phyloP scores from a whole-genome alignment of 1,140 invertebrate genomes.

The Aleiodes sp. region DNA sequence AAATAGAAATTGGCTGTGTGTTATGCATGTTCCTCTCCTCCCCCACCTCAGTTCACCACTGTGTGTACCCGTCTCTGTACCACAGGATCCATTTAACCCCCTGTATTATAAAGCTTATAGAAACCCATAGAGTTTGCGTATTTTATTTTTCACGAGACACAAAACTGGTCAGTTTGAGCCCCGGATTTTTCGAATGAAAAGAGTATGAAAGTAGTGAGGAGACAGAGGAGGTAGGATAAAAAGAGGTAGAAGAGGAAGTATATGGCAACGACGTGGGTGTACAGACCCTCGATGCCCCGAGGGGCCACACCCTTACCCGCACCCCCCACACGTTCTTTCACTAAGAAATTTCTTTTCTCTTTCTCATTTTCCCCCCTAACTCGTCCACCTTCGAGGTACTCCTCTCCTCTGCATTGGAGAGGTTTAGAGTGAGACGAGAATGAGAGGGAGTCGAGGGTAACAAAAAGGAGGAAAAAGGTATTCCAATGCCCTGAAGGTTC shows the following conservation, averaged over 20 bases:
- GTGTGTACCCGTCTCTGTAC: not conserved
- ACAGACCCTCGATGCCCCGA: slow-evolving; percentile 4
- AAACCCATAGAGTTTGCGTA: slow-evolving; percentile 23
- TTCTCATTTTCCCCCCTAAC: slow-evolving; percentile 25
- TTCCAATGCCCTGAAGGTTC: slow-evolving; percentile 51
- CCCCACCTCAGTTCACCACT: too few species aligned
- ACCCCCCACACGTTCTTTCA: slow-evolving; percentile 33
- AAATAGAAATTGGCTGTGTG: slow-evolving; percentile 2
- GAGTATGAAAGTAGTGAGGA: not conserved
- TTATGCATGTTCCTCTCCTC: not conserved
- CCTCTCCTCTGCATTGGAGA: not conserved
- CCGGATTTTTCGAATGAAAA: slow-evolving; percentile 9
- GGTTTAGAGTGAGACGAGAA: not conserved
- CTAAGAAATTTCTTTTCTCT: too few species aligned
- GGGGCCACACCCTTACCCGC: slow-evolving; percentile 29
- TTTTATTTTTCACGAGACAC: slow-evolving; percentile 34
- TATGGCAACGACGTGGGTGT: not conserved
- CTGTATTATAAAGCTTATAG: not conserved
- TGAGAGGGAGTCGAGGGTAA: not conserved
- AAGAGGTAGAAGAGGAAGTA: not conserved
- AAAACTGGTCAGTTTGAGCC: not conserved
- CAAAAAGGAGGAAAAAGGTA: slow-evolving; percentile 47
- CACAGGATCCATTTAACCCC: not conserved
- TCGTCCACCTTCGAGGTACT: slow-evolving; percentile 7
- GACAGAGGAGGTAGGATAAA: not conserved